Percentiles rank a stretch among this genome's conserved stretches.
These are phyloP conservation scores for Xenopus borealis DNA, from an alignment of 2,113 vertebrate genomes.

Conservation along the genomic window DNA sequence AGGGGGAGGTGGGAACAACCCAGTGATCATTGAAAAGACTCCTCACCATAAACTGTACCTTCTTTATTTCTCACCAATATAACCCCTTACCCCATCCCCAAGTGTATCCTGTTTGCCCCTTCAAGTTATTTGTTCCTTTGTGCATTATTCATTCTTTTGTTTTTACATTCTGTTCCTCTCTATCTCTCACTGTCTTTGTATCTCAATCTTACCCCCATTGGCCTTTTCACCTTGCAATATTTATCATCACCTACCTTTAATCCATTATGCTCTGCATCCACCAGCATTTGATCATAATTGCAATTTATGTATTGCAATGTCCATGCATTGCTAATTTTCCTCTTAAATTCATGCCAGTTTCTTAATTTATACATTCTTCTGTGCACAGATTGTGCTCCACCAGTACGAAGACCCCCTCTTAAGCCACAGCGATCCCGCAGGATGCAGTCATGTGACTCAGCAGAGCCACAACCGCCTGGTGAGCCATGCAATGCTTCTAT, in stretches of 20 bases:
- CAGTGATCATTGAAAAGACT: slow-evolving; percentile 28
- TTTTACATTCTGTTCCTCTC: neutral
- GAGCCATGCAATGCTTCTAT: neutral
- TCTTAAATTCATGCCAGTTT: neutral
- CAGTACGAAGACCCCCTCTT: slow-evolving; percentile 52
- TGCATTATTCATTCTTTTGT: slow-evolving; percentile 9
- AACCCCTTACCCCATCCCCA: slow-evolving; percentile 9
- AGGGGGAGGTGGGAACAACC: slow-evolving; percentile 42
- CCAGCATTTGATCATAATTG: neutral
- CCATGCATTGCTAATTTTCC: neutral
- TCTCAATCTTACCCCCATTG: neutral
- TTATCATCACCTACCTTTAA: neutral
- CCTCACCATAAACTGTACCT: slow-evolving; percentile 27
- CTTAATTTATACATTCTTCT: slow-evolving; percentile 20
- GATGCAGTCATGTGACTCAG: slow-evolving; percentile 65
- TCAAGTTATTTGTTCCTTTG: neutral
- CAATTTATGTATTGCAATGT: no score
- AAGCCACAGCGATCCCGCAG: slow-evolving; percentile 63
- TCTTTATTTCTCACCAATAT: slow-evolving; percentile 2
- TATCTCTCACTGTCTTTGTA: slow-evolving; percentile 12
- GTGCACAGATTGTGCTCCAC: slow-evolving; percentile 28
- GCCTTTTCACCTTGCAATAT: neutral
- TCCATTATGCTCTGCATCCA: neutral
- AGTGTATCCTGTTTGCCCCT: slow-evolving; percentile 21
- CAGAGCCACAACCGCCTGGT: slow-evolving; percentile 50